A percentile compares a stretch with the other conserved stretches of the same genome.
These are phyloP conservation scores for Macrotus californicus DNA, from an alignment of 2,113 vertebrate species.

Conservation along the genomic window DNA sequence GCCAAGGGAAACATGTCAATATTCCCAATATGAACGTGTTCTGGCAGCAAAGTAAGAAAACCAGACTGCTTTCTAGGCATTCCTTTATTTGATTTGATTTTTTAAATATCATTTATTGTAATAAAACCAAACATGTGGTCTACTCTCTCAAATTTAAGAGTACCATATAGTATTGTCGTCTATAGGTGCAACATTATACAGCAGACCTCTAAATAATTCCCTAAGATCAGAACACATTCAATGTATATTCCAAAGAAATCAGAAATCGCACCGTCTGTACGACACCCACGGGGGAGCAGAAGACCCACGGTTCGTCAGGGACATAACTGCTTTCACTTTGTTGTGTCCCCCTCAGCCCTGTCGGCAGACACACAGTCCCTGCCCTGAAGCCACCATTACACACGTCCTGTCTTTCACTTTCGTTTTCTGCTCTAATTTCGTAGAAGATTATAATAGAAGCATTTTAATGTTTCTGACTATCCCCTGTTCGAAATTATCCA, in stretches of 20 bases:
- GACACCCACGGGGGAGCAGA: not conserved
- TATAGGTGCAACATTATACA: not conserved
- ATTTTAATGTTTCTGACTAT: not conserved
- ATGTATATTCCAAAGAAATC: not conserved
- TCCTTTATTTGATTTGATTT: not conserved
- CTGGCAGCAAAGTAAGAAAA: not conserved
- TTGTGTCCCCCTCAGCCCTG: not conserved
- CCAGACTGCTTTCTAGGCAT: not conserved
- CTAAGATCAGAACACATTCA: not conserved
- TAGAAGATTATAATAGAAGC: not conserved
- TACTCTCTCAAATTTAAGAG: not conserved
- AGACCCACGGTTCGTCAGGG: not conserved
- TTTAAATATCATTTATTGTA: not conserved
- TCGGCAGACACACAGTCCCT: not conserved
- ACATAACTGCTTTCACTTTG: not conserved
- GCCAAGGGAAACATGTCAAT: not conserved
- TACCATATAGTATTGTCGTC: not conserved
- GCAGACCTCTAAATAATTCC: not conserved
- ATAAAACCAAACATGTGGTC: not conserved
- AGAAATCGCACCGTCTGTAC: not conserved
- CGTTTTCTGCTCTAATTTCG: not conserved
- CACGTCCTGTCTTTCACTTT: not conserved
- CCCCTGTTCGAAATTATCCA: not conserved
- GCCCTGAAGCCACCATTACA: not conserved
- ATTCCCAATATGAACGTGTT: not conserved